These are phyloP conservation scores for Gisinianus flammeolus DNA, from an alignment of 2,888 invertebrate species.

Conservation along the genomic window DNA sequence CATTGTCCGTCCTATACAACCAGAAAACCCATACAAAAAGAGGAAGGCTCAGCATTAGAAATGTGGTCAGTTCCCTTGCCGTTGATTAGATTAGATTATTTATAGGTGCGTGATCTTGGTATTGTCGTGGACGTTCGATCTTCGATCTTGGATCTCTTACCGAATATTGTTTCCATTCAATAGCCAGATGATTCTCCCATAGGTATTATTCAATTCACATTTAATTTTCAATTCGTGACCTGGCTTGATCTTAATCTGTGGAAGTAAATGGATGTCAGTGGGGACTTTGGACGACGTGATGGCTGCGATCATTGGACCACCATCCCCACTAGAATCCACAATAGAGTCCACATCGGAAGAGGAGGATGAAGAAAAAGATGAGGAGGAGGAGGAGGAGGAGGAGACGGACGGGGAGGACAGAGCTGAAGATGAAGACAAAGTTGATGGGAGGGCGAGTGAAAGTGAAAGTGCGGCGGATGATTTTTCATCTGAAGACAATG, in stretches of 20 bases:
- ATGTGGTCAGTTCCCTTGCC: too few relatives aligned
- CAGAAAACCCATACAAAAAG: too few relatives aligned
- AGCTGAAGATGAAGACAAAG: neutral
- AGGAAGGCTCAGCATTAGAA: too few relatives aligned
- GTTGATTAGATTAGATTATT: too few relatives aligned
- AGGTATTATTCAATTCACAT: constrained; percentile 59
- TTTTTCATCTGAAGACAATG: constrained; percentile 19
- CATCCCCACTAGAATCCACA: constrained; percentile 30
- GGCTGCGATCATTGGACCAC: constrained; percentile 32
- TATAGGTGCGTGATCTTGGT: too few relatives aligned
- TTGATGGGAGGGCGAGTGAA: constrained; percentile 4
- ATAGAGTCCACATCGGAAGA: constrained; percentile 1
- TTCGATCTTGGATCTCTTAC: too few relatives aligned
- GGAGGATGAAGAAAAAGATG: neutral
- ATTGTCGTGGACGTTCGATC: too few relatives aligned
- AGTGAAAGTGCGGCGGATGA: too few relatives aligned
- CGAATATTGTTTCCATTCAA: constrained; percentile 56
- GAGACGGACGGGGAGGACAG: neutral
- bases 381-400: neutral
- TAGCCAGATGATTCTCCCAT: constrained; percentile 58
- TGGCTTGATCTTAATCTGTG: constrained; percentile 55
- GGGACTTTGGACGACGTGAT: constrained; percentile 23
- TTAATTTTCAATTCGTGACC: constrained; percentile 58
- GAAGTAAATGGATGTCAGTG: neutral
- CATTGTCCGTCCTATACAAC: constrained; percentile 58